Evolutionary conservation across 2,888 invertebrate genomes (phyloP), one percentile per base, ranked within the genome.

Genomic region (Scaptomyza reducta): DNA sequence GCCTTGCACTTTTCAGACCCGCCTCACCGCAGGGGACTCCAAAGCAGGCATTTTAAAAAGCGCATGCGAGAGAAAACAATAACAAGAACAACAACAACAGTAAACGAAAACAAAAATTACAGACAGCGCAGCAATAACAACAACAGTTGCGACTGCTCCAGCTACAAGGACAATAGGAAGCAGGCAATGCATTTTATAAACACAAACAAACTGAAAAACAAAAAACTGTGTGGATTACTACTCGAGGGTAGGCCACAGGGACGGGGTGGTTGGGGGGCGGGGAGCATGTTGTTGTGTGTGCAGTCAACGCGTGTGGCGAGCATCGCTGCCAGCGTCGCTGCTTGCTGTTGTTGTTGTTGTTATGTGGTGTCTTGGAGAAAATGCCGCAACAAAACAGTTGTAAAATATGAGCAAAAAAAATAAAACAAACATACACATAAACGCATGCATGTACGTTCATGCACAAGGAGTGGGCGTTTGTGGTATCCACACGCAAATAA

Each of bases 321-420:
- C 49, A 25, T 9, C 49, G 41, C 58, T 44, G 47, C 40, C 45
- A 16, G 18, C 59, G 59, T 54, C 64, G 61, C 66, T 54, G 73
- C 62, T 49, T 49, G 1, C 27, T 45, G 9, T 44, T 44, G 14
- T 6, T 44, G 22, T 25, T 42, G 22, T 27, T 18, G 49, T 35
- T 82, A 55, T 60, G 72, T 77, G 73, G 68, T 79, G 83, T 86
- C 82, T 82, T 86, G 68, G 71, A 74, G 81, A 84, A 86, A 76
- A 77, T 75, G 69, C 74, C 69, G 71, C 81, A 85, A 74, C 77
- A 70, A 85, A 87, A 83, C 80, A 86, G 80, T 82, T 83, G 85
- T 82, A 86, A 86, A 80, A 83, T 82, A 82, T 79, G 77, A 78
- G 77, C 80, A 70, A 79, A 78, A 74, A 55, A 57, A 80, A 57